Conservation (phyloP, 2,888 invertebrate species). For the Drosophila mettleri region DNA sequence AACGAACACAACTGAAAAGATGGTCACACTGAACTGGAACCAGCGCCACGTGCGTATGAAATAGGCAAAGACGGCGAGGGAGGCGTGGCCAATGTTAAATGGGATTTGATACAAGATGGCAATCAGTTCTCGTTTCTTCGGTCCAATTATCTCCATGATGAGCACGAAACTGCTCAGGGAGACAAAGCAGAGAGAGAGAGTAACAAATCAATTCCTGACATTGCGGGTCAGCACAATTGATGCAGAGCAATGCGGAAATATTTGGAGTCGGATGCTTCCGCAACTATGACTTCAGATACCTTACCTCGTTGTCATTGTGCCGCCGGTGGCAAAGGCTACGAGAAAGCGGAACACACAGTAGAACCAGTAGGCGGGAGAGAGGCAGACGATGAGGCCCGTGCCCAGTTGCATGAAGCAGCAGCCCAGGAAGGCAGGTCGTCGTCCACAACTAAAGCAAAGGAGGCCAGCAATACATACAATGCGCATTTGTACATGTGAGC, state of each 20-base stretch:
- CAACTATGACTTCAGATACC: no score
- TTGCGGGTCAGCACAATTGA: no score
- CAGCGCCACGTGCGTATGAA: slow-evolving; percentile 89
- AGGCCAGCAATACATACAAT: slow-evolving; percentile 34
- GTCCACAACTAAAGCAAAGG: slow-evolving; percentile 87
- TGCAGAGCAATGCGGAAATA: no score
- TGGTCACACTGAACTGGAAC: slow-evolving; percentile 89
- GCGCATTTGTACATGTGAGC: no score
- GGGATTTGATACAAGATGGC: slow-evolving; percentile 89
- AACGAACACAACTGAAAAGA: slow-evolving; percentile 85
- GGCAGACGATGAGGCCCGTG: slow-evolving; percentile 89
- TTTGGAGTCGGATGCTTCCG: no score
- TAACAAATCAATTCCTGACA: no score
- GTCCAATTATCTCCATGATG: slow-evolving; percentile 89
- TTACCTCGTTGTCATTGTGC: slow-evolving; percentile 90
- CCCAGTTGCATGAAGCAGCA: slow-evolving; percentile 91
- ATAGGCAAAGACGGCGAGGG: slow-evolving; percentile 88
- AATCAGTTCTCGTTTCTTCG: slow-evolving; percentile 86
- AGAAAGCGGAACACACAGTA: slow-evolving; percentile 90
- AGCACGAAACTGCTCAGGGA: slow-evolving; percentile 90
- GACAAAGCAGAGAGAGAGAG: neutral
- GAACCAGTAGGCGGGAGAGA: slow-evolving; percentile 88
- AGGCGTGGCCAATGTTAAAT: slow-evolving; percentile 89
- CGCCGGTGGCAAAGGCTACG: slow-evolving; percentile 91
- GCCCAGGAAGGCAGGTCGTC: slow-evolving; percentile 90